A percentile compares a stretch with the other conserved stretches of the same genome.
Conservation (phyloP, 1,140 invertebrate species). For the Cherax quadricarinatus region DNA sequence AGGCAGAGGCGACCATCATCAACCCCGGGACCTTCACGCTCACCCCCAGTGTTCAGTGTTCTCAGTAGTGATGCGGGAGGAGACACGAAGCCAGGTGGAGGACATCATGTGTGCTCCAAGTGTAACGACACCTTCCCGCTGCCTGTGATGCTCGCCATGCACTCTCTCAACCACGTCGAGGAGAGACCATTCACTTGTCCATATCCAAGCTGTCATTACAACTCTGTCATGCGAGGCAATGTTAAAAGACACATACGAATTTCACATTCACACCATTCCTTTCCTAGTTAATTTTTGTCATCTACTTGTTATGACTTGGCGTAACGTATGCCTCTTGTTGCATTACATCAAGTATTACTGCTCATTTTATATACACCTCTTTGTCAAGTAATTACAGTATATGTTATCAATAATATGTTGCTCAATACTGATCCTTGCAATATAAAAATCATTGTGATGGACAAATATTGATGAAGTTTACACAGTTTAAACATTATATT, state of each 20-base stretch:
- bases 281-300: slow-evolving; percentile 7
- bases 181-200: slow-evolving; percentile 77
- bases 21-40: slow-evolving; percentile 53
- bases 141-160: slow-evolving; percentile 62
- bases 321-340: not conserved
- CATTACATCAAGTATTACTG: not conserved
- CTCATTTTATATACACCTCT: not conserved
- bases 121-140: slow-evolving; percentile 59
- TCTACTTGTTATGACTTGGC: not conserved
- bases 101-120: slow-evolving; percentile 40
- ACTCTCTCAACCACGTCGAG: slow-evolving; percentile 75
- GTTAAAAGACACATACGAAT: slow-evolving; percentile 63
- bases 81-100: not conserved
- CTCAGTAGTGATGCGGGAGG: not conserved
- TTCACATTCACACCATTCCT: slow-evolving; percentile 49
- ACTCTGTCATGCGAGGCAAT: slow-evolving; percentile 65
- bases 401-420: too few species aligned
- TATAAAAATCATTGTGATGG: too few species aligned
- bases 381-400: too few species aligned
- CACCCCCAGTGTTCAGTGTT: slow-evolving; percentile 29
- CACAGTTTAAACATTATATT: too few species aligned
- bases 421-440: too few species aligned
- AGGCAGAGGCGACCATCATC: slow-evolving; percentile 43
- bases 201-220: slow-evolving; percentile 76
- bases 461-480: too few species aligned